phyloP scores from a whole-genome alignment of 1,140 invertebrate genomes.

The Ctenoplectra terminalis region DNA sequence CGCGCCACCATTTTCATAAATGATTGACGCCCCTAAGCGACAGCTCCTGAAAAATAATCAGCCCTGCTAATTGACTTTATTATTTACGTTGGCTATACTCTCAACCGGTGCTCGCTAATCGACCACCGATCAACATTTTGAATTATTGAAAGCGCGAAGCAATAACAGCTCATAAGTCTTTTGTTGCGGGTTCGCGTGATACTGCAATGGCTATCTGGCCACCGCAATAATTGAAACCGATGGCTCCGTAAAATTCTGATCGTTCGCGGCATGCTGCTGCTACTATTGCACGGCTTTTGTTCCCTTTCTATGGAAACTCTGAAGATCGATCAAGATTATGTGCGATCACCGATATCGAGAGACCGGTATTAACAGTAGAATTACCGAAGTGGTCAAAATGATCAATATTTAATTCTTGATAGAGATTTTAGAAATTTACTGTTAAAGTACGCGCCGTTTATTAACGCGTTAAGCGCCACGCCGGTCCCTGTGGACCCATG shows the following conservation, averaged over 20 bases:
- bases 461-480: too few relatives aligned
- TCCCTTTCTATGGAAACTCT: neutral
- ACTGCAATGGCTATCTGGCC: constrained; percentile 26
- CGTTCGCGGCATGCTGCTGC: neutral
- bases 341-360: neutral
- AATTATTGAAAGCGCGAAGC: constrained; percentile 50
- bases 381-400: too few relatives aligned
- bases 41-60: constrained; percentile 59
- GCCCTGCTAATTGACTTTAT: constrained; percentile 57
- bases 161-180: constrained; percentile 17
- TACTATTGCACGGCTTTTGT: neutral
- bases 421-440: too few relatives aligned
- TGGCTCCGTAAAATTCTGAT: constrained; percentile 54
- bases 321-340: constrained; percentile 39
- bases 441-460: too few relatives aligned
- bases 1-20: constrained; percentile 32
- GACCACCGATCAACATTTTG: constrained; percentile 25
- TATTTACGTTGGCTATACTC: constrained; percentile 54
- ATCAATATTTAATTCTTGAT: too few relatives aligned
- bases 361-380: too few relatives aligned
- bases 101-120: neutral
- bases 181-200: constrained; percentile 5
- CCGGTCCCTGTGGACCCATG: too few relatives aligned
- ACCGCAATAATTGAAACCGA: constrained; percentile 65
- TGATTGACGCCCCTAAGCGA: constrained; percentile 53